Evolutionary conservation across 2,888 invertebrate species (phyloP).

Genomic region (Lymantria dispar): DNA sequence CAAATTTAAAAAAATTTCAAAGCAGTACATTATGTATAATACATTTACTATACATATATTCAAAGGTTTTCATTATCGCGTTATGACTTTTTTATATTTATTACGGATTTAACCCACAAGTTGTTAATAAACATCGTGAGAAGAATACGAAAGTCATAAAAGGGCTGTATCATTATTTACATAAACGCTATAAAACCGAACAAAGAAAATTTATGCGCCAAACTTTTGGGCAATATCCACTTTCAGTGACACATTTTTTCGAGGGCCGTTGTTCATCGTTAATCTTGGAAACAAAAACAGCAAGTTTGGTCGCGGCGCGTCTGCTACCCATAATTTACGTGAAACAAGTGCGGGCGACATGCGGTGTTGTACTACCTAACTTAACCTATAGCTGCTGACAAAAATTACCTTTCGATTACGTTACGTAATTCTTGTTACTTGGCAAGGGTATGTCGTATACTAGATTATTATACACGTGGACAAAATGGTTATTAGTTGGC

Average conservation of each 20-base stretch:
- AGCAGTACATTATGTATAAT: constrained; percentile 1
- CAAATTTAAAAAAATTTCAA: no score
- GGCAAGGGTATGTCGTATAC: constrained; percentile 15
- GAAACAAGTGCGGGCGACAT: constrained; percentile 71
- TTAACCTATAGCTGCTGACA: constrained; percentile 31
- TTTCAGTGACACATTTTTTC: constrained; percentile 76
- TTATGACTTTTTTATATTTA: constrained; percentile 29
- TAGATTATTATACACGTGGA: constrained; percentile 18
- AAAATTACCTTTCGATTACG: constrained; percentile 45
- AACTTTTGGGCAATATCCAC: constrained; percentile 72
- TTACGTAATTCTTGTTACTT: constrained; percentile 15
- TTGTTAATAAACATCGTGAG: constrained; percentile 36
- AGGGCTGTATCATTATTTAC: constrained; percentile 63
- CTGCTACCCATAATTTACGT: constrained; percentile 68
- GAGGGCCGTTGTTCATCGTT: constrained; percentile 77
- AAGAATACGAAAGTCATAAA: constrained; percentile 48
- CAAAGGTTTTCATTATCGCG: constrained; percentile 21
- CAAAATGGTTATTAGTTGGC: constrained; percentile 24
- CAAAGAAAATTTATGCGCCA: constrained; percentile 71
- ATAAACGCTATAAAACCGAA: constrained; percentile 62
- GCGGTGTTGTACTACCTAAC: constrained; percentile 45
- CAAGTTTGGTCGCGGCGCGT: constrained; percentile 65
- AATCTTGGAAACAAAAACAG: constrained; percentile 80
- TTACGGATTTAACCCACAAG: constrained; percentile 32
- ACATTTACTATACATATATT: constrained; percentile 25